Evolutionary conservation across 2,113 vertebrate species (phyloP), one percentile per base, ranked within the genome.

Genomic region (Tylochromis polylepis): DNA sequence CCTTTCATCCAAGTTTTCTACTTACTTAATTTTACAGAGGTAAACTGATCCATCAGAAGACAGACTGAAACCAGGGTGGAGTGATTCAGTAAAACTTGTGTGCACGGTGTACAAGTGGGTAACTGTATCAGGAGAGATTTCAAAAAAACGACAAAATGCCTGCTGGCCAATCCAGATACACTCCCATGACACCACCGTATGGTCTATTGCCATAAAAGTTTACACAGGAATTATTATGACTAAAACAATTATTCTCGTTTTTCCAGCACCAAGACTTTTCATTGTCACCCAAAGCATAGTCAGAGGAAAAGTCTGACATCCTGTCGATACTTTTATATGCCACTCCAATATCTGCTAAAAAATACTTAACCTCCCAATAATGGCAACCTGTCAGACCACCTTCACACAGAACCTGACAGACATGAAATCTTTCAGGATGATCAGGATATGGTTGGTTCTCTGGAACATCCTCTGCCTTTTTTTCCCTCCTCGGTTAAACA

Each of bases 111-210:
- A 41, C 41, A 85, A 59, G 79, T 86, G 87, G 20, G 14, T 84
- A 34, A 87, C 9, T 22, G 18, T 14, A 3, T 85, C 34, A 72
- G 51, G 43, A 57, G 16, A 49, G 7, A 88, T 79, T 12, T 79
- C 1, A 82, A 79, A 88, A 67, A 91, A 91, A 53, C n/a, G 84
- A 85, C 36, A 89, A 84, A 82, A 89, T 72, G 15, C 90, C 82
- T 2, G 53, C 82, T 8, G 84, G 58, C 87, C 78, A 88, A 43
- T 88, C 84, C 34, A 91, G 55, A 79, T 85, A 91, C 10, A 91
- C 87, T 56, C 87, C 87, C 7, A 81, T 29, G 3, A 14, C 78
- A n/a, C 12, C 3, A 34, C 4, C 2, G 3, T 31, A 0, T 0
- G 0, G 11, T 53, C 2, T 53, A 4, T 0, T 1, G 5, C 2